Percentiles rank a stretch among this genome's conserved stretches.
phyloP scores from a whole-genome alignment of 2,113 vertebrate species.

The Fregata magnificens region DNA sequence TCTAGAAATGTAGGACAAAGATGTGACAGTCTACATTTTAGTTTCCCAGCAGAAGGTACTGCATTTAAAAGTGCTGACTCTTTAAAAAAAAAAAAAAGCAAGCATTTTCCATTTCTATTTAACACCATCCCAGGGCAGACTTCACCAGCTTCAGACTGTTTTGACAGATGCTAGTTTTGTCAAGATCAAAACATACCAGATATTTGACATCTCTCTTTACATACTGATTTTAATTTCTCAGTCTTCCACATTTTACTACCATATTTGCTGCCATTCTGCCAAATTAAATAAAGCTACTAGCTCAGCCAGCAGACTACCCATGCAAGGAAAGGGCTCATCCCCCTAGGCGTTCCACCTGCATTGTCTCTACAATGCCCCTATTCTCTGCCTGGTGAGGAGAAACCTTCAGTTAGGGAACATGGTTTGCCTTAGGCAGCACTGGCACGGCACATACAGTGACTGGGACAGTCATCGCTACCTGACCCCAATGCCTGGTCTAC shows the following conservation, averaged over 20 bases:
- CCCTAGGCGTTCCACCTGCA: neutral
- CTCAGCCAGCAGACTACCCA: neutral
- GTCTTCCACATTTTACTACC: neutral
- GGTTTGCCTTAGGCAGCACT: neutral
- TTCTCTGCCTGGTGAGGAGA: neutral
- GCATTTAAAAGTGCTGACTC: neutral
- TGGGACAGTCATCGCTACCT: neutral
- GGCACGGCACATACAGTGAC: rapidly evolving
- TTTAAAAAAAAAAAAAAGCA: neutral
- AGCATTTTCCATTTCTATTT: neutral
- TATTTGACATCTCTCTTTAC: neutral
- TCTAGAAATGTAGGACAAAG: neutral
- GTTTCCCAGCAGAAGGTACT: neutral
- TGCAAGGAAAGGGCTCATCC: neutral
- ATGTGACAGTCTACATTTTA: neutral
- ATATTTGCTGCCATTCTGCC: neutral
- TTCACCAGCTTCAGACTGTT: conserved; percentile 11
- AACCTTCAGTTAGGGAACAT: neutral
- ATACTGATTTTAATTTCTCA: neutral
- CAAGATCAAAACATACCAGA: conserved; percentile 15
- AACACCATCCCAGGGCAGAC: neutral
- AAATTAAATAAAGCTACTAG: neutral
- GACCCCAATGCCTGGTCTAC: neutral
- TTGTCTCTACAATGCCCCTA: neutral
- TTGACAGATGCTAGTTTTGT: conserved; percentile 23